These are phyloP conservation scores for Homarus americanus DNA, from an alignment of 1,140 invertebrate genomes.

Conservation along the genomic window DNA sequence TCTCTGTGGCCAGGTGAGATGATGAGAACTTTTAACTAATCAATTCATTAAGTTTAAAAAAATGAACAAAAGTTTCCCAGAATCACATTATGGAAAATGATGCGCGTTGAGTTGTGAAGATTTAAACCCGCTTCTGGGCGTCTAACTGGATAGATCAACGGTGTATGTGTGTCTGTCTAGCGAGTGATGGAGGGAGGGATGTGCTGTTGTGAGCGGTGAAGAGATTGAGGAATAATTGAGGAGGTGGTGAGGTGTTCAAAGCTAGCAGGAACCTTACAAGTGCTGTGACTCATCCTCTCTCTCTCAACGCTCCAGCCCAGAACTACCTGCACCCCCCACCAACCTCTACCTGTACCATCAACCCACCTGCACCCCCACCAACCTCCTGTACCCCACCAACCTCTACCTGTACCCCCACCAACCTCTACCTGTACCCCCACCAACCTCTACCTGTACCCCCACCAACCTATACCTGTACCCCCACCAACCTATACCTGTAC, in stretches of 20 bases:
- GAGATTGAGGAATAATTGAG: background rate
- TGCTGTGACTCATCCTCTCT: conserved; percentile 13
- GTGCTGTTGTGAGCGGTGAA: background rate
- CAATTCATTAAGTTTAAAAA: background rate
- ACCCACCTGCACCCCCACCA: background rate
- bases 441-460: background rate
- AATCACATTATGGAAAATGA: no score
- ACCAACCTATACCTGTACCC: background rate
- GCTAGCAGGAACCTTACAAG: background rate
- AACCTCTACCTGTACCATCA: background rate
- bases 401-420: background rate
- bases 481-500: background rate
- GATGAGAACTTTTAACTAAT: background rate
- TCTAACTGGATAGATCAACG: no score
- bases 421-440: background rate
- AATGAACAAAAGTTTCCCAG: no score
- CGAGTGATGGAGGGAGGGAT: no score
- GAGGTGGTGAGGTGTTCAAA: no score
- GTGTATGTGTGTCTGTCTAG: background rate
- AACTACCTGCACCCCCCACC: background rate
- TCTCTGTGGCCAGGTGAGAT: conserved; percentile 4
- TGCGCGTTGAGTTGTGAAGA: no score
- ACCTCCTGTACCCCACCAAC: background rate
- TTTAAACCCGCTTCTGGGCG: no score
- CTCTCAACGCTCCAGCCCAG: background rate